Conservation (phyloP, 2,113 vertebrate genomes). For the Ammodytes marinus region DNA sequence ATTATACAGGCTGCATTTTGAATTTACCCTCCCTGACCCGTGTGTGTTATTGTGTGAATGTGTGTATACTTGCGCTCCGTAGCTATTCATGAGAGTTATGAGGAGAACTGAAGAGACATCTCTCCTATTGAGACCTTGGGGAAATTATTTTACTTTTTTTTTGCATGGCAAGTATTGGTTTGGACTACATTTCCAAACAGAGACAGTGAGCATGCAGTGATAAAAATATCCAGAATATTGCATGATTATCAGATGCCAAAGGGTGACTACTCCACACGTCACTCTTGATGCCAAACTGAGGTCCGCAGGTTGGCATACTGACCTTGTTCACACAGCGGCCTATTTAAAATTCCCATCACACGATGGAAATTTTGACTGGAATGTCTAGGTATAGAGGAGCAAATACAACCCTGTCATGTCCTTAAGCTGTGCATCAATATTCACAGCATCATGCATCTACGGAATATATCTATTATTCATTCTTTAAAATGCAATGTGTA, state of each 20-base stretch:
- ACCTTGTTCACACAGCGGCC: constrained; percentile 8
- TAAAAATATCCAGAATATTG: not conserved
- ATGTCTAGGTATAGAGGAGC: not conserved
- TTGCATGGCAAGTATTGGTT: not conserved
- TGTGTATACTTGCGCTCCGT: not conserved
- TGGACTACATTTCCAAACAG: not conserved
- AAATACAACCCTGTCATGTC: not conserved
- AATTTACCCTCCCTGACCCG: constrained; percentile 10
- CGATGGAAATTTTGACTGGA: not conserved
- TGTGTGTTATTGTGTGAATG: constrained; percentile 7
- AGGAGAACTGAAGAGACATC: not conserved
- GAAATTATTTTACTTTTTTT: not conserved
- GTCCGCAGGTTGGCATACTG: constrained; percentile 1
- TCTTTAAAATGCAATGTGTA: not conserved
- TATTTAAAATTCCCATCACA: constrained; percentile 16
- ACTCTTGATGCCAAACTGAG: not conserved
- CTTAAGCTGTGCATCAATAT: not conserved
- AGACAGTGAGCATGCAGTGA: not conserved
- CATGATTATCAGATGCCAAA: not conserved
- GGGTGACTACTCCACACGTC: no score
- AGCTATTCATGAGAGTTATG: not conserved
- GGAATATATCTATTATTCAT: not conserved
- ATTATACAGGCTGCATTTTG: constrained; percentile 1
- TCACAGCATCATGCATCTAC: not conserved
- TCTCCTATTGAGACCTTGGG: not conserved